These are phyloP conservation scores for Athrips mouffetella DNA, from an alignment of 2,888 invertebrate species.

Conservation along the genomic window DNA sequence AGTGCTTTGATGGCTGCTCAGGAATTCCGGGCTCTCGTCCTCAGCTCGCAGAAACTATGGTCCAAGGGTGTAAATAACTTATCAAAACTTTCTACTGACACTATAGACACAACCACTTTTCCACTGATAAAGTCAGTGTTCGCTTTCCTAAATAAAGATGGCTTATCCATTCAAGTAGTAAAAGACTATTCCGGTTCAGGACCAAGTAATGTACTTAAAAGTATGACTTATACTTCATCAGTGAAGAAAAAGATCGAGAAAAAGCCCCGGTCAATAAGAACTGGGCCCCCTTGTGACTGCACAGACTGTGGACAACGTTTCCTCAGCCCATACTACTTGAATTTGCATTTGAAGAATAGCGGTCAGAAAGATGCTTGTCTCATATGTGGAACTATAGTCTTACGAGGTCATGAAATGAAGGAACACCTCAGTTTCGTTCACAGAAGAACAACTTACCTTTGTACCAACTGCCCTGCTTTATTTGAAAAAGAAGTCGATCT, in stretches of 20 bases:
- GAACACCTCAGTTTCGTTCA: slow-evolving; percentile 47
- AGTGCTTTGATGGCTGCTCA: slow-evolving; percentile 51
- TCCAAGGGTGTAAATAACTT: slow-evolving; percentile 42
- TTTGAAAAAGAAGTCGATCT: slow-evolving; percentile 38
- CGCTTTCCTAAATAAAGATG: slow-evolving; percentile 45
- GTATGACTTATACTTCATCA: slow-evolving; percentile 37
- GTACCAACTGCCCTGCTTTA: slow-evolving; percentile 51
- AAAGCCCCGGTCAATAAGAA: slow-evolving; percentile 36
- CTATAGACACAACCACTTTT: not conserved
- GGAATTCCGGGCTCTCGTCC: slow-evolving; percentile 52
- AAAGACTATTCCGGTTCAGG: slow-evolving; percentile 45
- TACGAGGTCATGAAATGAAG: slow-evolving; percentile 47
- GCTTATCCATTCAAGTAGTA: slow-evolving; percentile 41
- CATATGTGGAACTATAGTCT: slow-evolving; percentile 45
- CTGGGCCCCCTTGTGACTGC: slow-evolving; percentile 49
- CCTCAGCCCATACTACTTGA: slow-evolving; percentile 50
- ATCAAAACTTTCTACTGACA: slow-evolving; percentile 27
- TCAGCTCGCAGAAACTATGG: slow-evolving; percentile 50
- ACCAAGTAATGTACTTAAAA: slow-evolving; percentile 40
- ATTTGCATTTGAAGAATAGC: slow-evolving; percentile 57
- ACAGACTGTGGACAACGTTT: slow-evolving; percentile 59
- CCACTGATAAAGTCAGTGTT: slow-evolving; percentile 44
- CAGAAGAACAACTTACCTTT: slow-evolving; percentile 36
- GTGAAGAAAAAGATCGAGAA: slow-evolving; percentile 34
- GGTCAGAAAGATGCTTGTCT: slow-evolving; percentile 60